Base-by-base conservation (phyloP, 2,113 vertebrate species). In the Pachycephala philippinensis region DNA sequence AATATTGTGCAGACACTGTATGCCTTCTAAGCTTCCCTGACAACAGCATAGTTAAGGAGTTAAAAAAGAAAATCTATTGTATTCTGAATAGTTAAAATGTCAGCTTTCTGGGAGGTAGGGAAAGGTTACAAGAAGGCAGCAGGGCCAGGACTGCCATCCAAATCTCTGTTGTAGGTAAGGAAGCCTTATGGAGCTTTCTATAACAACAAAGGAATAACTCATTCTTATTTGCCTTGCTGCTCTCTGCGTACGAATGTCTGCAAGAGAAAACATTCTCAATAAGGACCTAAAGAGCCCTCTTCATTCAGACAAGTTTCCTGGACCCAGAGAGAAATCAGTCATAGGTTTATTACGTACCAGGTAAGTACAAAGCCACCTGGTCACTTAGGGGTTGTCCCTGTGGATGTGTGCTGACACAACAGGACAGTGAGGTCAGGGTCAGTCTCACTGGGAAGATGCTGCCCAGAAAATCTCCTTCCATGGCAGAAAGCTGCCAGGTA, bases 381-480 rank as follows among this genome's bases (percentile, higher is more conserved):
- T 39, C 84, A 35, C 11, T 2, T 0, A 7, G 66, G 10, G 50
- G 28, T 37, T 40, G 9, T 53, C 12, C 22, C 19, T 28, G 9
- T 9, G 33, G 52, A 7, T 15, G 3, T 1, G 5, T 1, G 15
- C 6, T 6, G 26, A 35, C 0, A 0, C 2, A 35, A 4, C 0
- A 1, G 59, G 6, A 54, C 39, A 17, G 13, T 0, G 3, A 1
- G 2, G 19, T 53, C 53, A 39, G 12, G 27, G 23, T 15, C 76
- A 31, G 11, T 3, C 69, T 10, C 8, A 17, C 52, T 27, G 50
- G 7, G 30, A 59, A 52, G 35, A 31, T 37, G 10, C 26, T 76
- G 39, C 64, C 56, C 52, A 50, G 9, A 31, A n/a, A 42, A 69
- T 9, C 23, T 56, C 53, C 28, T 78, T 53, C 54, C 53, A 9